Evolutionary conservation across 1,140 invertebrate genomes (phyloP).

Genomic region (Caenorhabditis inopinata): DNA sequence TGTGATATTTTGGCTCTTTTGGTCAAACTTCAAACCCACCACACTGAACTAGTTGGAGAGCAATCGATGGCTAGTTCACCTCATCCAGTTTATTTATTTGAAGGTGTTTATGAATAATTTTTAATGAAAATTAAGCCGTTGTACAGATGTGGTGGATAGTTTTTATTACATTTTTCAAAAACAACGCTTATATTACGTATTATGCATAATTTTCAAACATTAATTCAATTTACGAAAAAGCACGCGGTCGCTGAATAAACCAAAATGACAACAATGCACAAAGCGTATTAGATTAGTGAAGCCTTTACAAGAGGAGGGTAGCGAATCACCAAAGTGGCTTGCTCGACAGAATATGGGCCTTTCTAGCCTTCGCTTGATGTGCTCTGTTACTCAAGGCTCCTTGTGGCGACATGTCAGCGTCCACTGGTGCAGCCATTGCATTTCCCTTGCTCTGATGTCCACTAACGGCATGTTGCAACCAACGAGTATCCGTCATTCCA

Average conservation of each 20-base stretch:
- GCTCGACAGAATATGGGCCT: slow-evolving; percentile 57
- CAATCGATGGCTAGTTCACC: slow-evolving; percentile 22
- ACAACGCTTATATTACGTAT: slow-evolving; percentile 11
- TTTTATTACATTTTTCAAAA: not conserved
- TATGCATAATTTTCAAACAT: not conserved
- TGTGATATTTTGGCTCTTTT: slow-evolving; percentile 23
- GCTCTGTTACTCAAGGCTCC: slow-evolving; percentile 53
- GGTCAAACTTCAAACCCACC: slow-evolving; percentile 16
- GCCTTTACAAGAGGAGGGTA: too few relatives aligned
- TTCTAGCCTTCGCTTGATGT: slow-evolving; percentile 53
- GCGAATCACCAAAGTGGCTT: slow-evolving; percentile 56
- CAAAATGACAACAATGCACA: not conserved
- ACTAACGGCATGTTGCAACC: slow-evolving; percentile 53
- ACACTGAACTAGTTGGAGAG: slow-evolving; percentile 21
- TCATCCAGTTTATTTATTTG: slow-evolving; percentile 27
- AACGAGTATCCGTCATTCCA: slow-evolving; percentile 51
- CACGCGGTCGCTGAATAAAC: not conserved
- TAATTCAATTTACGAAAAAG: not conserved
- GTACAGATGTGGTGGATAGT: not conserved
- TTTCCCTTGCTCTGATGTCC: slow-evolving; percentile 51
- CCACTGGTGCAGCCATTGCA: slow-evolving; percentile 45
- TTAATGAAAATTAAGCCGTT: not conserved
- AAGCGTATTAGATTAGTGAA: too few relatives aligned
- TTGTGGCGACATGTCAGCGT: slow-evolving; percentile 49
- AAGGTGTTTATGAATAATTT: slow-evolving; percentile 25